Evolutionary conservation across 53 echinoderm and acorn worm genomes (phyloP), one percentile per base, ranked within the genome.

Genomic region (Mesocentrotus franciscanus): DNA sequence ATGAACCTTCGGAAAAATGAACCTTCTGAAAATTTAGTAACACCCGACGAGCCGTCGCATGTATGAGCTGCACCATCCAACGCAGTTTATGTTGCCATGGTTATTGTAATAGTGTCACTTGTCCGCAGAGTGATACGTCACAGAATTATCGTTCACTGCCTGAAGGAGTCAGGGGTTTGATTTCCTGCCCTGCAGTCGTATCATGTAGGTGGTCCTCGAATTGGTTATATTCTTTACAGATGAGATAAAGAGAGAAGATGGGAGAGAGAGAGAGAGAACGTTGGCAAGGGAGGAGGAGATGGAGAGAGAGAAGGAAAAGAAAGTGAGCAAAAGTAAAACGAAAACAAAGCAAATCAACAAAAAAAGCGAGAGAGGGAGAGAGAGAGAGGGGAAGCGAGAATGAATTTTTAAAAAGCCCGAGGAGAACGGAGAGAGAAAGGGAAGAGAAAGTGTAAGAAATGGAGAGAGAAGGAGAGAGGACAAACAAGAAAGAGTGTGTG

Each of bases 181-280:
- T 87, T 87, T 87, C 29, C 87, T 27, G 26, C 26, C 87, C 87
- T 27, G 87, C 87, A 87, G 87, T 87, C 58, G 1, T 87, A 27
- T 87, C 58, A 29, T 57, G 87, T 87, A 87, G 87, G 87, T 87
- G 87, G 87, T 87, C 87, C 87, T 87, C 87, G 27, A 58, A 15
- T 87, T 33, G 58, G 58, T 81, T 39, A 3, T 33, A 87, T n/a
- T n/a, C 11, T 29, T 36, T 17, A 81, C 26, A 89, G 27, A 89
- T 10, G 35, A 64, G 68, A 36, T 11, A 22, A 36, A 62, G 66
- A 91, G 34, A 91, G 9, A 91, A 20, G 35, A 0, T 7, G 35
- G 60, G 61, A 60, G 90, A 56, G 58, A 87, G n/a, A 87, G 87
- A 13, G 56, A 85, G 57, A 57, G 55, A 36, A 2, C 56, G 26